Percentiles rank a stretch among this genome's conserved stretches.
Evolutionary conservation across 1,140 invertebrate genomes (phyloP).

Genomic region (Scaptodrosophila lebanonensis): DNA sequence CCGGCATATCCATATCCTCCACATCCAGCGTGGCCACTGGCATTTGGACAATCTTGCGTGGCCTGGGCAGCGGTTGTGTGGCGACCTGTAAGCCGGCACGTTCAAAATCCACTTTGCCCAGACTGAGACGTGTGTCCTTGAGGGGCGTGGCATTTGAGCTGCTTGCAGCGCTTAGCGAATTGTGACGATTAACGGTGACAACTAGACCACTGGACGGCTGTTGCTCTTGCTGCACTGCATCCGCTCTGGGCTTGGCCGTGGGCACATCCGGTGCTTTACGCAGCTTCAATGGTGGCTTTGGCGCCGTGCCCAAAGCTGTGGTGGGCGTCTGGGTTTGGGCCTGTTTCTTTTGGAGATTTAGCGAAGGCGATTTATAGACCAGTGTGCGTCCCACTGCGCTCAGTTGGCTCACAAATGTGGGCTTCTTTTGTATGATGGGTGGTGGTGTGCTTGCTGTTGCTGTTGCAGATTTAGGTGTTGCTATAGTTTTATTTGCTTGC

Average conservation of each 20-base stretch:
- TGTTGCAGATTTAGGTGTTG: constrained; percentile 16
- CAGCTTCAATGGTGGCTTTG: constrained; percentile 62
- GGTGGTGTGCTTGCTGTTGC: constrained; percentile 19
- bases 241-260: constrained; percentile 58
- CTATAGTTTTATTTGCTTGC: constrained; percentile 12
- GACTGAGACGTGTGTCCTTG: constrained; percentile 68
- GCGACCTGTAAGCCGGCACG: constrained; percentile 56
- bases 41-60: constrained; percentile 65
- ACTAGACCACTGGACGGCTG: constrained; percentile 23
- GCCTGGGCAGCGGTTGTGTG: constrained; percentile 57
- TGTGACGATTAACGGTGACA: constrained; percentile 61
- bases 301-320: constrained; percentile 40
- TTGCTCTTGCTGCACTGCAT: not conserved
- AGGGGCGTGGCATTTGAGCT: constrained; percentile 23
- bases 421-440: constrained; percentile 66
- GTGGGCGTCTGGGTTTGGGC: constrained; percentile 64
- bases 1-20: constrained; percentile 38
- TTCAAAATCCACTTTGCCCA: constrained; percentile 66
- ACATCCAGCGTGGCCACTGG: constrained; percentile 68
- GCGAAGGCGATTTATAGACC: constrained; percentile 71
- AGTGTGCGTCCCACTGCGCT: constrained; percentile 70
- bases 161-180: constrained; percentile 55
- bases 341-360: constrained; percentile 70
- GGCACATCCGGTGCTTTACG: constrained; percentile 73
- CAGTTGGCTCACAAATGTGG: constrained; percentile 62